Evolutionary conservation across 2,888 invertebrate genomes (phyloP).

Genomic region (Aradus depressus): DNA sequence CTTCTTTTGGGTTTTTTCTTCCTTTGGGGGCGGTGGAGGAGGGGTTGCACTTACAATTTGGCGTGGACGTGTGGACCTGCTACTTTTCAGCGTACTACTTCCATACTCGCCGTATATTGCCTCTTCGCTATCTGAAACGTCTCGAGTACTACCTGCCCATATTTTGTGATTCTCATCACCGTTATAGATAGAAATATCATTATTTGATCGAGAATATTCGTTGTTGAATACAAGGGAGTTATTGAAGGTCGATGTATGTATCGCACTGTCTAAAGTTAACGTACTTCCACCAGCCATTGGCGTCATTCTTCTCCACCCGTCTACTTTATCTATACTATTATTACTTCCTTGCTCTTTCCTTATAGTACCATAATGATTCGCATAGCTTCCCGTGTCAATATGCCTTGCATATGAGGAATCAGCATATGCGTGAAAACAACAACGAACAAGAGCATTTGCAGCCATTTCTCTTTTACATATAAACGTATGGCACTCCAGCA

Average conservation of each 20-base stretch:
- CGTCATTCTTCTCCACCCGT: conserved; percentile 44
- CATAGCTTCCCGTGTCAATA: conserved; percentile 38
- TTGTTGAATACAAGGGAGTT: conserved; percentile 39
- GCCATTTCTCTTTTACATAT: conserved; percentile 94
- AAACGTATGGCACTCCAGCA: conserved; percentile 97
- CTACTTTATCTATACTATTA: conserved; percentile 40
- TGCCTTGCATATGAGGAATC: conserved; percentile 87
- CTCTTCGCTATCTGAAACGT: conserved; percentile 49
- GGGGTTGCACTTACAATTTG: conserved; percentile 73
- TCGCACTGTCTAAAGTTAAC: conserved; percentile 46
- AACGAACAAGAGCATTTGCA: conserved; percentile 91
- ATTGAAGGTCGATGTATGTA: conserved; percentile 35
- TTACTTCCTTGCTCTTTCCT: conserved; percentile 37
- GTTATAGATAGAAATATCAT: conserved; percentile 73
- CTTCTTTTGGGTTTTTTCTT: conserved; percentile 43
- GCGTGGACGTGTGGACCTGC: conserved; percentile 53
- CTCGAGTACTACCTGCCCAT: conserved; percentile 61
- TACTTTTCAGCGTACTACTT: conserved; percentile 42
- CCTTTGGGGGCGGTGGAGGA: conserved; percentile 53
- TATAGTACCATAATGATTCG: conserved; percentile 40
- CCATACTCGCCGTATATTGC: conserved; percentile 56
- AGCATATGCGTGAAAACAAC: conserved; percentile 95
- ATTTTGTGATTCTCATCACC: conserved; percentile 91
- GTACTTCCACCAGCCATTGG: conserved; percentile 41
- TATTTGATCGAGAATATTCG: conserved; percentile 40